Evolutionary conservation across 2,113 vertebrate genomes (phyloP).

Genomic region (Percina caprodes): DNA sequence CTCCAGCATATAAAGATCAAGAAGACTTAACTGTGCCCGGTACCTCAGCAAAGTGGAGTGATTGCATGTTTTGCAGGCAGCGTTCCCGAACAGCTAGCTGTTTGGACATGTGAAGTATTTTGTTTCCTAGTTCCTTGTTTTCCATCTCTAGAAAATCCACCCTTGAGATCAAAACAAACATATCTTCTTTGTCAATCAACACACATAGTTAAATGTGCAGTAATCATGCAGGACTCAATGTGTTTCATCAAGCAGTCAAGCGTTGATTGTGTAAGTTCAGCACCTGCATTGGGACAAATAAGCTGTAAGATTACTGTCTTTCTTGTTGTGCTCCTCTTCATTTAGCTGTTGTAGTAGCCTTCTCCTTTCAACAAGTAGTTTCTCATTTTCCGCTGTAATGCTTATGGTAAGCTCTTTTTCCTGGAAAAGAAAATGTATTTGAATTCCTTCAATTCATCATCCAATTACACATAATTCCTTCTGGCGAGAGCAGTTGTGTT

Average conservation of each 20-base stretch:
- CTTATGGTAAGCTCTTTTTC: slow-evolving; percentile 59
- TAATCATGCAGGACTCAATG: background rate
- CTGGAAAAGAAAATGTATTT: slow-evolving; percentile 34
- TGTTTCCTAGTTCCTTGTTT: slow-evolving; percentile 60
- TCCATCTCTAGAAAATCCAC: slow-evolving; percentile 68
- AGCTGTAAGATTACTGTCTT: slow-evolving; percentile 40
- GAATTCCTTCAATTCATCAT: background rate
- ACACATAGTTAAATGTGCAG: background rate
- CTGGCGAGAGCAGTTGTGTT: too few species aligned
- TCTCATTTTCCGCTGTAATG: slow-evolving; percentile 65
- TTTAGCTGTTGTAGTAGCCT: slow-evolving; percentile 55
- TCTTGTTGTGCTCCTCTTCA: slow-evolving; percentile 57
- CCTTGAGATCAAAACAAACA: slow-evolving; percentile 37
- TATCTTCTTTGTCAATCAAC: background rate
- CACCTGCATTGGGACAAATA: slow-evolving; percentile 67
- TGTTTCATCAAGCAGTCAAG: background rate
- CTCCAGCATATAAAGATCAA: background rate
- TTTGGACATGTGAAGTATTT: slow-evolving; percentile 56
- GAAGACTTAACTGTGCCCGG: background rate
- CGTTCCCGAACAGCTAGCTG: slow-evolving; percentile 49
- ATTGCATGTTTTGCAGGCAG: slow-evolving; percentile 39
- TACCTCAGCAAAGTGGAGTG: slow-evolving; percentile 51
- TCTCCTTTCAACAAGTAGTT: slow-evolving; percentile 66
- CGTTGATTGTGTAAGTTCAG: background rate
- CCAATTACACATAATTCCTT: background rate